Evolutionary conservation across 2,797 vertebrate genomes (phyloP).

Genomic region (Falco novaeseelandiae): DNA sequence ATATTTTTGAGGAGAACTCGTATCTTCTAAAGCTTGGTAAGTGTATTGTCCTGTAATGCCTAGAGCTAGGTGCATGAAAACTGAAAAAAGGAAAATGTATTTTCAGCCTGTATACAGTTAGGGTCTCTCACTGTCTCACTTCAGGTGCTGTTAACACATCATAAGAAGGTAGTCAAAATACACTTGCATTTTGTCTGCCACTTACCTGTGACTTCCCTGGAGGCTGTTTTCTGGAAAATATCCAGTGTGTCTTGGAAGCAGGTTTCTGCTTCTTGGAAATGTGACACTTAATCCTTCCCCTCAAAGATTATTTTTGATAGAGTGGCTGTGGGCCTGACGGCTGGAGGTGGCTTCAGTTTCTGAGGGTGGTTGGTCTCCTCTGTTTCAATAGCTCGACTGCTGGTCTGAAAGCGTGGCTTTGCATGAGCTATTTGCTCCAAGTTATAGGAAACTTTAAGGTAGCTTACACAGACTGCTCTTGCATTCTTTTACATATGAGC

Average conservation of each 20-base stretch:
- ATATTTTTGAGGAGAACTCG: not conserved
- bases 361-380: not conserved
- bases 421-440: not conserved
- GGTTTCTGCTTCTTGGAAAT: constrained; percentile 31
- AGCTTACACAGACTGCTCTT: constrained; percentile 22
- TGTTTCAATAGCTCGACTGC: not conserved
- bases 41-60: not conserved
- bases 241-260: constrained; percentile 5
- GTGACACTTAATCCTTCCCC: not conserved
- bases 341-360: not conserved
- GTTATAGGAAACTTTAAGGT: constrained; percentile 29
- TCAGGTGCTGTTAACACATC: constrained; percentile 1
- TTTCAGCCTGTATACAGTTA: not conserved
- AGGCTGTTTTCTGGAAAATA: constrained; percentile 1
- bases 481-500: constrained; percentile 23
- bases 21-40: not conserved
- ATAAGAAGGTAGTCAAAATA: constrained; percentile 21
- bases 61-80: not conserved
- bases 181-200: not conserved
- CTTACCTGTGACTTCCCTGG: constrained; percentile 20
- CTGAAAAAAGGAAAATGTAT: not conserved
- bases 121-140: not conserved
- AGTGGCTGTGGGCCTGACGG: not conserved
- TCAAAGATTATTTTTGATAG: not conserved
- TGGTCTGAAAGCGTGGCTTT: not conserved